Percentiles rank a stretch among this genome's conserved stretches.
These are phyloP conservation scores for Tapirus terrestris DNA, from an alignment of 2,113 vertebrate genomes.

Conservation along the genomic window DNA sequence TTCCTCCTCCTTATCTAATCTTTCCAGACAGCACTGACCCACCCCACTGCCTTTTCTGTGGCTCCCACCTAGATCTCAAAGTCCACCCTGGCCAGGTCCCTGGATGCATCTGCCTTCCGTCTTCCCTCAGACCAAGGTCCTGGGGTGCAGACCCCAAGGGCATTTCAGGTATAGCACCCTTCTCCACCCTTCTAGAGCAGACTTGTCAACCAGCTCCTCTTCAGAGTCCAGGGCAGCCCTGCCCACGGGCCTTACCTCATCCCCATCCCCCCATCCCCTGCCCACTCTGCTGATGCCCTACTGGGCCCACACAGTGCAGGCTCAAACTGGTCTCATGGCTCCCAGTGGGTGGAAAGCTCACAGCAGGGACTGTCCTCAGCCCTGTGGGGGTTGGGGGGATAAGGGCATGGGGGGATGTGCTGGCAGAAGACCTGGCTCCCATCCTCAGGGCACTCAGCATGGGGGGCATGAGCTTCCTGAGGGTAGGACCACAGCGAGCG, in stretches of 20 bases:
- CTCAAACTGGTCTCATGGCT: neutral
- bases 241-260: neutral
- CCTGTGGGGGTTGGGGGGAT: neutral
- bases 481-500: no score
- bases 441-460: neutral
- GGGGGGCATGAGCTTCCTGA: neutral
- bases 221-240: neutral
- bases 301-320: neutral
- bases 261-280: neutral
- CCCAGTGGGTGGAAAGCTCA: neutral
- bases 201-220: neutral
- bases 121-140: neutral
- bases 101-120: neutral
- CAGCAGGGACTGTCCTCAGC: neutral
- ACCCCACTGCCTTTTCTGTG: constrained; percentile 15
- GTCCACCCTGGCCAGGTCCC: neutral
- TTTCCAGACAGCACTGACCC: neutral
- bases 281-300: neutral
- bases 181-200: neutral
- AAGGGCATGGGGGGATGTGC: neutral
- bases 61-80: constrained; percentile 57
- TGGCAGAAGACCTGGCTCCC: neutral
- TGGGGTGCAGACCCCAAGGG: neutral
- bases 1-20: constrained; percentile 65
- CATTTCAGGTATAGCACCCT: neutral